These are phyloP conservation scores for Saccopteryx leptura DNA, from an alignment of 2,113 vertebrate genomes.

Conservation along the genomic window DNA sequence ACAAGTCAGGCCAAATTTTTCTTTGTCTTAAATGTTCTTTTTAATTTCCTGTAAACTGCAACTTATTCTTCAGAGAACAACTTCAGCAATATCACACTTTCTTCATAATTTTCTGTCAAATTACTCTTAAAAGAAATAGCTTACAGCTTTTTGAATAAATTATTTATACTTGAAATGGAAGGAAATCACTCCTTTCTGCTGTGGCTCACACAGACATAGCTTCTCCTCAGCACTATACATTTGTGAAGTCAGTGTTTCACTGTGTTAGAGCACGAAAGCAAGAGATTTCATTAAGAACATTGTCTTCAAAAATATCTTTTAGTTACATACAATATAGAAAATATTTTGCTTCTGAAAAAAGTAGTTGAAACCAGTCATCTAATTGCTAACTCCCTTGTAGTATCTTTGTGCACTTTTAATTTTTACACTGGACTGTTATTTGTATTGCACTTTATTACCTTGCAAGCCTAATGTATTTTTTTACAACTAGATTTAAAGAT, in stretches of 20 bases:
- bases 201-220: background rate
- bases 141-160: background rate
- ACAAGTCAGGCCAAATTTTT: background rate
- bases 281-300: background rate
- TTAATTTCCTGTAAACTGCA: background rate
- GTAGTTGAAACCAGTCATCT: background rate
- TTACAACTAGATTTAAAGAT: background rate
- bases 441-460: background rate
- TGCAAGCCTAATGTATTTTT: background rate
- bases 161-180: slow-evolving; percentile 26
- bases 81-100: background rate
- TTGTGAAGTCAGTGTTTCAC: background rate
- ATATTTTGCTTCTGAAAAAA: background rate
- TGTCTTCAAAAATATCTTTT: background rate
- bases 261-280: background rate
- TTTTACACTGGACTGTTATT: background rate
- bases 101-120: background rate
- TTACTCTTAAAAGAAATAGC: background rate
- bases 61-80: background rate
- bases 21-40: background rate
- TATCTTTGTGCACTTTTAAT: background rate
- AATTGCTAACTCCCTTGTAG: background rate
- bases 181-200: background rate
- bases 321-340: background rate
- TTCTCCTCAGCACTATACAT: background rate